A percentile compares a stretch with the other conserved stretches of the same genome.
Conservation (phyloP, 2,113 vertebrate species). For the Amphiprion percula region DNA sequence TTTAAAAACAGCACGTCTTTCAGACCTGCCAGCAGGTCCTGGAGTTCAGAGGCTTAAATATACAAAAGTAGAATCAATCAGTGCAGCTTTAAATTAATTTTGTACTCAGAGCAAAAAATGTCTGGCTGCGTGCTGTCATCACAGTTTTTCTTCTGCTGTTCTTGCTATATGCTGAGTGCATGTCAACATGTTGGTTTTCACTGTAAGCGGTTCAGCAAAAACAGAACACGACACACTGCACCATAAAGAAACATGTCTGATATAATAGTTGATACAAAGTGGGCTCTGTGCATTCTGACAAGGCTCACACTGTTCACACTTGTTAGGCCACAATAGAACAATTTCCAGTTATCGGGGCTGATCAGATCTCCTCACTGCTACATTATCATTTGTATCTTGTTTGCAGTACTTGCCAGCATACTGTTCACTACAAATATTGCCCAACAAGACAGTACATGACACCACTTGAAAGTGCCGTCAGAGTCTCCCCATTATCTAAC, state of each 20-base stretch:
- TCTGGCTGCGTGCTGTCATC: not conserved
- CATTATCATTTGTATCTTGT: constrained; percentile 62
- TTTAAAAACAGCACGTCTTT: no score
- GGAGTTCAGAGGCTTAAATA: no score
- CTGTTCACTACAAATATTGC: constrained; percentile 35
- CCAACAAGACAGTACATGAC: constrained; percentile 73
- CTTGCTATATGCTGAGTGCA: not conserved
- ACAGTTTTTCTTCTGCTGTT: no score
- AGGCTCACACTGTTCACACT: constrained; percentile 15
- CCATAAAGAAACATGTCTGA: no score
- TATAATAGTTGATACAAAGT: not conserved
- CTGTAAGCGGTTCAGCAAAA: no score
- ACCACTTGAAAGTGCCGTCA: constrained; percentile 64
- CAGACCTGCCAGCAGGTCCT: no score
- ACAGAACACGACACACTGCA: no score
- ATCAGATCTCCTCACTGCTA: constrained; percentile 24
- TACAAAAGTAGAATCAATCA: no score
- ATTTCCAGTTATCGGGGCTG: not conserved
- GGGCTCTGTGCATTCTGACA: not conserved
- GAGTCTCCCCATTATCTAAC: constrained; percentile 62
- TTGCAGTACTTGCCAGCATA: constrained; percentile 36
- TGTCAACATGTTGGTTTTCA: no score
- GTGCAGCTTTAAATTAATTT: not conserved
- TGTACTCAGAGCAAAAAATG: no score
- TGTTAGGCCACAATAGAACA: constrained; percentile 11